phyloP scores from a whole-genome alignment of 2,888 invertebrate species.

The Fragum fragum region DNA sequence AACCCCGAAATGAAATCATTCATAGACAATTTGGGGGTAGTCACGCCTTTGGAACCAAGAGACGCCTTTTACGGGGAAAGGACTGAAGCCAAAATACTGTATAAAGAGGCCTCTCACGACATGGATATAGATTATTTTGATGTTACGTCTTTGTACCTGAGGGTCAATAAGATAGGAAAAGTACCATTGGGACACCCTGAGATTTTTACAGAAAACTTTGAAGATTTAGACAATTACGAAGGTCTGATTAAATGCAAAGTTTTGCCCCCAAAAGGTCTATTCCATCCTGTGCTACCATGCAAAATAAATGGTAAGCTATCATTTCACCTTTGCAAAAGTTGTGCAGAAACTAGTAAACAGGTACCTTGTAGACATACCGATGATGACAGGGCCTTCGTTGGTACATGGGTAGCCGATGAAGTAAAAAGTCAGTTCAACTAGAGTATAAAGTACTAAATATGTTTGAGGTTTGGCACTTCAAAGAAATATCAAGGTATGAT shows the following conservation, averaged over 20 bases:
- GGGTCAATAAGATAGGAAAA: conserved; percentile 63
- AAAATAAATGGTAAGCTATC: conserved; percentile 78
- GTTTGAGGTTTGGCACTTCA: too few relatives aligned
- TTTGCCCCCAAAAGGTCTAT: too few relatives aligned
- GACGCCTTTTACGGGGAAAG: conserved; percentile 79
- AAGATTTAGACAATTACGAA: too few relatives aligned
- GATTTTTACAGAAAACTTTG: too few relatives aligned
- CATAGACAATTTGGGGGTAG: too few relatives aligned
- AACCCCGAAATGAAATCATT: too few relatives aligned
- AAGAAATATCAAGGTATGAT: conserved; percentile 44
- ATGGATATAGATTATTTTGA: too few relatives aligned
- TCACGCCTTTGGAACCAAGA: too few relatives aligned
- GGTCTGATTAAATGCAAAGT: too few relatives aligned
- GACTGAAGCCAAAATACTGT: conserved; percentile 70
- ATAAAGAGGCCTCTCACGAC: conserved; percentile 44
- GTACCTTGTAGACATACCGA: conserved; percentile 35
- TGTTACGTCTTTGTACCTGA: conserved; percentile 12
- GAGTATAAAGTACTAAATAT: conserved; percentile 45
- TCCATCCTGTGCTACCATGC: conserved; percentile 76
- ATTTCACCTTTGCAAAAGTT: conserved; percentile 84
- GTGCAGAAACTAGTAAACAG: too few relatives aligned
- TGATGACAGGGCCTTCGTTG: too few relatives aligned
- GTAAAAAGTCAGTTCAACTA: conserved; percentile 41
- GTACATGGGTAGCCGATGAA: conserved; percentile 59
- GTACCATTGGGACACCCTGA: conserved; percentile 77